Percentiles rank a stretch among this genome's conserved stretches.
phyloP scores from a whole-genome alignment of 1,140 invertebrate genomes.

The Helicorthomorpha holstii region DNA sequence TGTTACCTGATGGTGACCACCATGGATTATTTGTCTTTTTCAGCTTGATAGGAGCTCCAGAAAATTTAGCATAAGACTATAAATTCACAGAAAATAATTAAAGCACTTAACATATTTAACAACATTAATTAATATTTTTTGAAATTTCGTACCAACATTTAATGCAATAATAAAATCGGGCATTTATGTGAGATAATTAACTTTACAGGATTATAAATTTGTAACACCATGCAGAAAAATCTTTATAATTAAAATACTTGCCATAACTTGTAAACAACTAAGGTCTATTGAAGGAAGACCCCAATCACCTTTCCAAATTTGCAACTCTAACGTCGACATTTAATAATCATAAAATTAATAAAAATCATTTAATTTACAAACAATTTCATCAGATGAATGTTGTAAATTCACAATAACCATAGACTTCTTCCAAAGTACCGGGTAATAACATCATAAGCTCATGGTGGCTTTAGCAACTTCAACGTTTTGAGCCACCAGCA shows the following conservation, averaged over 20 bases:
- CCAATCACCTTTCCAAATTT: slow-evolving; percentile 68
- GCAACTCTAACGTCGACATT: slow-evolving; percentile 33
- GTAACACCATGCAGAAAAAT: not conserved
- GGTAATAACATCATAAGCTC: no score
- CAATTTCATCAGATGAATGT: no score
- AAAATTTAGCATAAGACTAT: slow-evolving; percentile 56
- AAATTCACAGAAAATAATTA: slow-evolving; percentile 18
- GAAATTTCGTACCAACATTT: not conserved
- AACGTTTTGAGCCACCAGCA: no score
- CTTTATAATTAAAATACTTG: slow-evolving; percentile 25
- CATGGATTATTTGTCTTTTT: slow-evolving; percentile 49
- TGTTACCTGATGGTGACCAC: slow-evolving; percentile 38
- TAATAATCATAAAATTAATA: no score
- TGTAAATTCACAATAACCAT: no score
- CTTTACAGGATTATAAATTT: not conserved
- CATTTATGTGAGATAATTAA: slow-evolving; percentile 2
- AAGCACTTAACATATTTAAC: not conserved
- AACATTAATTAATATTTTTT: not conserved
- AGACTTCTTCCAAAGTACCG: no score
- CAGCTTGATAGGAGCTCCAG: slow-evolving; percentile 44
- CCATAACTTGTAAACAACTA: slow-evolving; percentile 57
- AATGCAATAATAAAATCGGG: not conserved
- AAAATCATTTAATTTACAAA: no score
- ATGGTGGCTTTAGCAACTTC: no score
- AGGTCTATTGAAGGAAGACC: slow-evolving; percentile 62